Percentiles rank a stretch among this genome's conserved stretches.
These are phyloP conservation scores for Ceyx margarethae DNA, from an alignment of 2,113 vertebrate genomes.

Conservation along the genomic window DNA sequence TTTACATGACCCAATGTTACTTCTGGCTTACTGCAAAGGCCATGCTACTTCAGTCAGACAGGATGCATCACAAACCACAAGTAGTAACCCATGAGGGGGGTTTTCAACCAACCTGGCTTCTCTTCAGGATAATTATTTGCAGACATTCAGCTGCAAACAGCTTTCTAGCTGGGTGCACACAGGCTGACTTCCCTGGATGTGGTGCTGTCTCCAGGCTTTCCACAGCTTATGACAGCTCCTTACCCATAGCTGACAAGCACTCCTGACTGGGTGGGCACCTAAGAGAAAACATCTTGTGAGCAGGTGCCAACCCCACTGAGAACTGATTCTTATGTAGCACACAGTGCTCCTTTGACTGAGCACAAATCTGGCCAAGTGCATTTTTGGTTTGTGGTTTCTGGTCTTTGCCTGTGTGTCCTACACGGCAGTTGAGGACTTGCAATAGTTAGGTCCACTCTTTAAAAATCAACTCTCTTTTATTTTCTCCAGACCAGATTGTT, in stretches of 20 bases:
- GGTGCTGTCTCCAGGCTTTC: neutral
- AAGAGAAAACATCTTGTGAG: neutral
- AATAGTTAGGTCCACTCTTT: neutral
- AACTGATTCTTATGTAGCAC: neutral
- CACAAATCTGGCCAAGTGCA: neutral
- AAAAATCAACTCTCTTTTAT: neutral
- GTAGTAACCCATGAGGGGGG: neutral
- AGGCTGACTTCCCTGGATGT: neutral
- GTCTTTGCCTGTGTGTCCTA: neutral
- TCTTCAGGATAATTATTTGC: neutral
- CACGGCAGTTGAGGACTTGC: neutral
- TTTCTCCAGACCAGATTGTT: neutral
- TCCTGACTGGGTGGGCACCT: neutral
- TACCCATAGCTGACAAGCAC: neutral
- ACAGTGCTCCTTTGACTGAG: neutral
- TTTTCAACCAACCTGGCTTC: neutral
- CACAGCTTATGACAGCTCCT: neutral
- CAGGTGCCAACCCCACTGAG: neutral
- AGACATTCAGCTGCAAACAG: neutral
- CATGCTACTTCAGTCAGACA: neutral
- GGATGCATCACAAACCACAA: neutral
- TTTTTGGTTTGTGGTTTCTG: neutral
- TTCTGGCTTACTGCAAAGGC: neutral
- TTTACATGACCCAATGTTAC: neutral
- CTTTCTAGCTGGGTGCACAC: neutral